Conservation (phyloP, 2,888 invertebrate species). For the Punctoribates punctum region DNA sequence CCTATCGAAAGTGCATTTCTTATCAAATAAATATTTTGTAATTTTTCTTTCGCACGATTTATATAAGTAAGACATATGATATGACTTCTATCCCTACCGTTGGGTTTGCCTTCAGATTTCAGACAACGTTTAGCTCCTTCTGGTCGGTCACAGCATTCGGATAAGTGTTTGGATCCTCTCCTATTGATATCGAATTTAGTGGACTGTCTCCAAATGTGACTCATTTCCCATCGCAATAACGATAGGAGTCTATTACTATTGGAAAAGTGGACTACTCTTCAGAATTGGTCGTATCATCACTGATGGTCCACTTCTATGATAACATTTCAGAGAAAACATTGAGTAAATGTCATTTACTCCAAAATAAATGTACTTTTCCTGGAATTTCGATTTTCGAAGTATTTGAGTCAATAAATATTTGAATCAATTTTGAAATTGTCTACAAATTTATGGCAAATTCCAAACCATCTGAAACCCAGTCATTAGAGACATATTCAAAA, state of each 20-base stretch:
- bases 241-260: neutral
- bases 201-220: neutral
- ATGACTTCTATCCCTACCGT: neutral
- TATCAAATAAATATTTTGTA: too few relatives aligned
- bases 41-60: too few relatives aligned
- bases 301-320: slow-evolving; percentile 7
- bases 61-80: neutral
- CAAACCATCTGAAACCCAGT: too few relatives aligned
- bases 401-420: too few relatives aligned
- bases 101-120: neutral
- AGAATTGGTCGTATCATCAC: neutral
- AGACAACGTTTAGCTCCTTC: neutral
- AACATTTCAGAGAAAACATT: neutral
- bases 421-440: too few relatives aligned
- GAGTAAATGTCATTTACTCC: neutral
- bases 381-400: neutral
- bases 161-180: neutral
- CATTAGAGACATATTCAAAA: too few relatives aligned
- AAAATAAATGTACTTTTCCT: neutral
- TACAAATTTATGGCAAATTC: too few relatives aligned
- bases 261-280: neutral
- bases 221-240: slow-evolving; percentile 11
- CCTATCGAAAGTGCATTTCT: too few relatives aligned
- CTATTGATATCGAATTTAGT: neutral
- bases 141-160: neutral